A percentile compares a stretch with the other conserved stretches of the same genome.
phyloP scores from a whole-genome alignment of 2,113 vertebrate species.

The Lontra canadensis region DNA sequence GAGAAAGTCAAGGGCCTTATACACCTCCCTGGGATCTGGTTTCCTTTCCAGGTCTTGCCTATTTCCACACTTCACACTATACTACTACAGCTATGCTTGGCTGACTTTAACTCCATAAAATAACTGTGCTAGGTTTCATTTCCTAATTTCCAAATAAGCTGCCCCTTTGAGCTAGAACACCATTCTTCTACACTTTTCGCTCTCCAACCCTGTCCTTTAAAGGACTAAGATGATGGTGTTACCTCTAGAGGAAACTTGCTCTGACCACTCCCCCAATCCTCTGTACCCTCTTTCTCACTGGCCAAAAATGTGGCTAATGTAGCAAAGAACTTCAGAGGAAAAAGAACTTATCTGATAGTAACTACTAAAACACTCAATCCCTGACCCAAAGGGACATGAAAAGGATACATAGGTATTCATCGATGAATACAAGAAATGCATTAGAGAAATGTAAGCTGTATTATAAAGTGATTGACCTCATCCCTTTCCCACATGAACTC shows the following conservation, averaged over 20 bases:
- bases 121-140: background rate
- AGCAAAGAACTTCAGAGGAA: background rate
- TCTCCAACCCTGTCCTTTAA: background rate
- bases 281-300: background rate
- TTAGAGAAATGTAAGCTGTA: constrained; percentile 8
- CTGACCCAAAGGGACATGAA: background rate
- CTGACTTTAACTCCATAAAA: background rate
- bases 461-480: background rate
- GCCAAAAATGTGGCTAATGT: background rate
- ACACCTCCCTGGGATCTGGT: background rate
- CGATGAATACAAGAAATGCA: constrained; percentile 9
- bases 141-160: background rate
- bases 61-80: background rate
- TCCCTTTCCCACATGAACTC: background rate
- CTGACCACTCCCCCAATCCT: background rate
- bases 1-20: background rate
- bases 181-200: background rate
- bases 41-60: background rate
- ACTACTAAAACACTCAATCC: background rate
- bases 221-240: background rate
- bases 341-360: background rate
- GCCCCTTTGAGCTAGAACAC: background rate
- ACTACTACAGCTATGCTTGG: background rate
- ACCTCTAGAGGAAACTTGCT: background rate
- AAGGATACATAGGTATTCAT: background rate